phyloP scores from a whole-genome alignment of 2,888 invertebrate genomes.

The Myathropa florea region DNA sequence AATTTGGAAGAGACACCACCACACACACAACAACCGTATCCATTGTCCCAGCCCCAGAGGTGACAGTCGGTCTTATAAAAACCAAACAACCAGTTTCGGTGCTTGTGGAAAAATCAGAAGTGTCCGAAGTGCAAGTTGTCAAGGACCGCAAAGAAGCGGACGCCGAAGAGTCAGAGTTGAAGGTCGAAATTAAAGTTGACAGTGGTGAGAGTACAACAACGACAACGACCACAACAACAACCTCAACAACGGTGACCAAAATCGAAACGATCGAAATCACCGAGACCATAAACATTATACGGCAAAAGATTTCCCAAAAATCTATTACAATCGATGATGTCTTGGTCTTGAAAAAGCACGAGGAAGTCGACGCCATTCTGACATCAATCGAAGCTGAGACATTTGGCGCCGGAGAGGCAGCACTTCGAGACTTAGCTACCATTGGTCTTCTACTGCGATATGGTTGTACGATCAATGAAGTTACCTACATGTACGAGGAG shows the following conservation, averaged over 20 bases:
- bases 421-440: slow-evolving; percentile 90
- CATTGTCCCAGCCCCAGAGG: slow-evolving; percentile 75
- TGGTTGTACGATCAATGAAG: slow-evolving; percentile 88
- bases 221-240: slow-evolving; percentile 73
- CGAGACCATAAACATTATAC: slow-evolving; percentile 82
- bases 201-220: slow-evolving; percentile 59
- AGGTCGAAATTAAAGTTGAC: slow-evolving; percentile 45
- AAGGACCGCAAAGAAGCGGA: slow-evolving; percentile 79
- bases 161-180: slow-evolving; percentile 72
- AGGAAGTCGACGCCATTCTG: slow-evolving; percentile 88
- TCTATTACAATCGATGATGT: slow-evolving; percentile 81
- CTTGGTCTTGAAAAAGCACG: slow-evolving; percentile 84
- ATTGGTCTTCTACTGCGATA: slow-evolving; percentile 89
- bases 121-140: slow-evolving; percentile 82
- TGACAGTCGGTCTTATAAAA: slow-evolving; percentile 76
- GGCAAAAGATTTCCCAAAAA: slow-evolving; percentile 78
- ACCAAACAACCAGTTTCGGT: slow-evolving; percentile 76
- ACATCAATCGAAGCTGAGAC: slow-evolving; percentile 88
- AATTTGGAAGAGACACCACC: slow-evolving; percentile 58
- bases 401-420: slow-evolving; percentile 90
- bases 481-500: slow-evolving; percentile 89
- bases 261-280: slow-evolving; percentile 79
- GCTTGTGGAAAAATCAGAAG: slow-evolving; percentile 79
- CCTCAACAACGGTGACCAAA: slow-evolving; percentile 68
- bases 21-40: slow-evolving; percentile 75